Evolutionary conservation across 2,888 invertebrate genomes (phyloP).

Genomic region (Zele albiditarsus): DNA sequence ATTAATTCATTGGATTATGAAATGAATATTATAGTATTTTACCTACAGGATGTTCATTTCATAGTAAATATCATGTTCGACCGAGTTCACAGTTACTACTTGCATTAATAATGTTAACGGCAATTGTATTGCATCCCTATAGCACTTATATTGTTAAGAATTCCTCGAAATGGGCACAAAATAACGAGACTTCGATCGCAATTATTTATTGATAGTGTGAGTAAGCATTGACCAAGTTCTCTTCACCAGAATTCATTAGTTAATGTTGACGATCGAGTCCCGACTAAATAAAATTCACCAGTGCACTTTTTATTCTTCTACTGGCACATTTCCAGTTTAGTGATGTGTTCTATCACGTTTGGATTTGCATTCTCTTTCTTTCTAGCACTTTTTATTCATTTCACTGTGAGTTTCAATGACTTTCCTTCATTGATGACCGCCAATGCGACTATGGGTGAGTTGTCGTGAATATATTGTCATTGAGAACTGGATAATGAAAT

Average conservation of each 20-base stretch:
- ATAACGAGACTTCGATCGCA: conserved; percentile 20
- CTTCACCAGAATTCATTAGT: neutral
- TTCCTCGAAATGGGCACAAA: neutral
- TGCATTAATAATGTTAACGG: neutral
- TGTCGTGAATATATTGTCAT: conserved; percentile 2
- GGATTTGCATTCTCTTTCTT: neutral
- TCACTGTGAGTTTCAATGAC: conserved; percentile 72
- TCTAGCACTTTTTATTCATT: conserved; percentile 35
- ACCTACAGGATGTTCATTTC: neutral
- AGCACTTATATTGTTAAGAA: neutral
- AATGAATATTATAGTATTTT: too few relatives aligned
- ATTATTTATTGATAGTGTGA: conserved; percentile 28
- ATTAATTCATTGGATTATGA: too few relatives aligned
- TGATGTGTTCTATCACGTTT: neutral
- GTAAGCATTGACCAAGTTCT: neutral
- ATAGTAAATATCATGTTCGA: neutral
- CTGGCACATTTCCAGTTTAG: neutral
- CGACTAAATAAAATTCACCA: neutral
- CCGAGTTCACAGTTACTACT: neutral
- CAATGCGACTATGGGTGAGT: conserved; percentile 83
- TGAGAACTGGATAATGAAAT: conserved; percentile 8
- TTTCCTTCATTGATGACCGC: conserved; percentile 83
- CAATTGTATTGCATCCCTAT: neutral
- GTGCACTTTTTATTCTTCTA: neutral
- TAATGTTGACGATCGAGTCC: neutral